phyloP scores from a whole-genome alignment of 2,888 invertebrate species.

The Acronicta aceris region DNA sequence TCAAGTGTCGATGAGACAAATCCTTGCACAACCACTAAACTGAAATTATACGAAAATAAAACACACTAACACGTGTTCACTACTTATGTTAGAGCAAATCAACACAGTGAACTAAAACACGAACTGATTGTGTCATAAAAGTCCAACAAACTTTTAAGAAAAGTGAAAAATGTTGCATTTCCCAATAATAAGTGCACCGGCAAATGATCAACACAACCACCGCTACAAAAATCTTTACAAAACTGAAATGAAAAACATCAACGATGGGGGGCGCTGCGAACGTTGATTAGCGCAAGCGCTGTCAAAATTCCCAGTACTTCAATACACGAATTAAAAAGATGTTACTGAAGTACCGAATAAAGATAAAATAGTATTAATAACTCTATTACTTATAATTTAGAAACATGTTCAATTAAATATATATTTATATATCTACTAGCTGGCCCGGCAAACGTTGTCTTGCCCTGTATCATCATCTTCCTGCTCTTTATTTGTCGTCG shows the following conservation, averaged over 20 bases:
- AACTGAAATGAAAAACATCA: constrained; percentile 71
- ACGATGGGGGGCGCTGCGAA: constrained; percentile 65
- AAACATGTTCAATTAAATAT: too few species aligned
- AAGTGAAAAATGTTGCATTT: constrained; percentile 79
- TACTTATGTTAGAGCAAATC: constrained; percentile 63
- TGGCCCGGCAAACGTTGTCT: too few species aligned
- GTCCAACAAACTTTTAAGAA: constrained; percentile 73
- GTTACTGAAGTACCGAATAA: too few species aligned
- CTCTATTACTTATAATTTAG: too few species aligned
- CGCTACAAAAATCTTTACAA: constrained; percentile 79
- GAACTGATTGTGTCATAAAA: constrained; percentile 78
- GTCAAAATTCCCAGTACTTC: constrained; percentile 59
- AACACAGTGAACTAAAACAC: constrained; percentile 70
- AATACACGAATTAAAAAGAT: constrained; percentile 14
- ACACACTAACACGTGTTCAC: constrained; percentile 76
- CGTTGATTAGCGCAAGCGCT: constrained; percentile 75
- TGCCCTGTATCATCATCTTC: too few species aligned
- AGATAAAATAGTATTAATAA: too few species aligned
- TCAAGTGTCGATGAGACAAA: constrained; percentile 72
- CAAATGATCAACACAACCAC: constrained; percentile 74
- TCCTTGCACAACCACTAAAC: constrained; percentile 84
- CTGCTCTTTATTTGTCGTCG: too few species aligned
- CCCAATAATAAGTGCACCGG: constrained; percentile 68
- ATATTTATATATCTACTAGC: too few species aligned
- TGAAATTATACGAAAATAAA: constrained; percentile 77